Percentiles rank a stretch among this genome's conserved stretches.
Evolutionary conservation across 2,797 vertebrate genomes (phyloP).

Genomic region (Taeniopygia guttata): DNA sequence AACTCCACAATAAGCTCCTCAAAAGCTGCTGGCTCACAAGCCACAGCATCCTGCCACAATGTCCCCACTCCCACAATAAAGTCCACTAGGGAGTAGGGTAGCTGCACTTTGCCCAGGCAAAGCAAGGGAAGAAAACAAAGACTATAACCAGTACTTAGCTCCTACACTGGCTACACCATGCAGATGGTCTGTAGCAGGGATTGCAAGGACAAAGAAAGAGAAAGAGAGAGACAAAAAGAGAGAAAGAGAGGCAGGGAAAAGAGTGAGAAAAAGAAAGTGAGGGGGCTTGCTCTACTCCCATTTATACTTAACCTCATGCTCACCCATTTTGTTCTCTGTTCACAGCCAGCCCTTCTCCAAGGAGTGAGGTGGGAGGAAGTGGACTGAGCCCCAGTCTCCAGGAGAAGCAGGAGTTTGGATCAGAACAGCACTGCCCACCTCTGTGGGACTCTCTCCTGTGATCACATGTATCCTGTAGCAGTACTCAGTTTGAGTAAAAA

Average conservation of each 20-base stretch:
- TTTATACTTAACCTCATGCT: not conserved
- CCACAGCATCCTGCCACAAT: not conserved
- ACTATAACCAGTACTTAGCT: not conserved
- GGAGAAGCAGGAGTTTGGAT: not conserved
- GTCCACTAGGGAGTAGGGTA: accelerated
- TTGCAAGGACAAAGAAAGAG: not conserved
- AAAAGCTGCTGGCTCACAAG: not conserved
- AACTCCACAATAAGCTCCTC: not conserved
- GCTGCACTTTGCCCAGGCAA: not conserved
- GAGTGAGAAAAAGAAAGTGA: not conserved
- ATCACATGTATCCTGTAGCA: not conserved
- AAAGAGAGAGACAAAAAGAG: not conserved
- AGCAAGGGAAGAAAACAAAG: not conserved
- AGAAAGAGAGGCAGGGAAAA: not conserved
- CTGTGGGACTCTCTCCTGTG: accelerated
- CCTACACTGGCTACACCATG: accelerated
- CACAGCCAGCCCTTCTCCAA: not conserved
- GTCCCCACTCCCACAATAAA: not conserved
- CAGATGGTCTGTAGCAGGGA: too few species aligned
- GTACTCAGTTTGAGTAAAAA: not conserved
- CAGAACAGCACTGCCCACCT: not conserved
- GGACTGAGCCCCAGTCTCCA: not conserved
- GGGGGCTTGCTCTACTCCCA: accelerated
- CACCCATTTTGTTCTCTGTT: accelerated
- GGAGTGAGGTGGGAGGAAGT: too few species aligned